These are phyloP conservation scores for Phoronis australis DNA, from an alignment of 2,888 invertebrate species.

Conservation along the genomic window DNA sequence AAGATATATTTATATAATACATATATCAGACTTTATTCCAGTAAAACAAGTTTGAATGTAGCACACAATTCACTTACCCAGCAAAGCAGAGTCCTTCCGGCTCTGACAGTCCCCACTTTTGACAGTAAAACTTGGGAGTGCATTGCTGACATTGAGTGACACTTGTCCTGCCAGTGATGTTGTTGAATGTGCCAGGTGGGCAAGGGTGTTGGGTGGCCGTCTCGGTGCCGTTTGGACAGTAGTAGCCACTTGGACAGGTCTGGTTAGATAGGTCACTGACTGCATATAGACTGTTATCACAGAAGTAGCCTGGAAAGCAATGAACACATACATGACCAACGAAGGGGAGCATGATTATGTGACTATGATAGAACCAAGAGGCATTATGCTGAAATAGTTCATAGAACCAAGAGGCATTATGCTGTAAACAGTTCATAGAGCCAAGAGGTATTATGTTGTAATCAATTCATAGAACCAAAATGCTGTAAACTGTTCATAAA, in stretches of 20 bases:
- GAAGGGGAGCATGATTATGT: background rate
- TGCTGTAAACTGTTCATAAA: no score
- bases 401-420: no score
- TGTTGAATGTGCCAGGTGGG: conserved; percentile 43
- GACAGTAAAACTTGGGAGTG: conserved; percentile 43
- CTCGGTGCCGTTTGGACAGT: conserved; percentile 33
- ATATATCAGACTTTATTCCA: no score
- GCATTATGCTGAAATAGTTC: no score
- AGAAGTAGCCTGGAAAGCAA: conserved; percentile 30
- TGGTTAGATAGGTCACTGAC: conserved; percentile 28
- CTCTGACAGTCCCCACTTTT: conserved; percentile 33
- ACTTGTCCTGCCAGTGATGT: conserved; percentile 24
- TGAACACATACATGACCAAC: no score
- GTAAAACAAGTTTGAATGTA: background rate
- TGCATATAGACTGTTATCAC: conserved; percentile 31
- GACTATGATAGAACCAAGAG: background rate
- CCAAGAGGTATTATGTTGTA: no score
- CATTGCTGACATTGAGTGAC: conserved; percentile 38
- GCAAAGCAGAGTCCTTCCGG: conserved; percentile 44
- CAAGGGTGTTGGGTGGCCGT: conserved; percentile 35
- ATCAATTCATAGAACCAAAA: no score
- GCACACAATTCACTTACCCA: conserved; percentile 31
- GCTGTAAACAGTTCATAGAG: no score
- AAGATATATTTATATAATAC: no score
- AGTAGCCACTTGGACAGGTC: conserved; percentile 36